Evolutionary conservation across 2,797 vertebrate species (phyloP).

Genomic region (Argya squamiceps): DNA sequence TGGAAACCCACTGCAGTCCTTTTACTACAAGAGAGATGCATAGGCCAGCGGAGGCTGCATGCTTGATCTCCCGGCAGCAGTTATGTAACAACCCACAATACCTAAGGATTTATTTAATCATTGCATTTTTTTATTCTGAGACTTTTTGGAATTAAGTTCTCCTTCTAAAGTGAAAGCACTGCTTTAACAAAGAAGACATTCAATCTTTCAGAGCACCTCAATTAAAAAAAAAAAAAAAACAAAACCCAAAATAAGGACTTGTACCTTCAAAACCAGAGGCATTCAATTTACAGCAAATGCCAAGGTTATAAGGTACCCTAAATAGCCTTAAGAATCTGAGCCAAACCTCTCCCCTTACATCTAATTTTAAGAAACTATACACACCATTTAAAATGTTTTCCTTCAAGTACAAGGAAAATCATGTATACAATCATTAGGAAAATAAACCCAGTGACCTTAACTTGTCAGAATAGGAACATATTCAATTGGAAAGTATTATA

Average conservation of each 20-base stretch:
- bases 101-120: background rate
- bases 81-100: background rate
- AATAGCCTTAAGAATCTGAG: background rate
- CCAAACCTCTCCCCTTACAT: background rate
- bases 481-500: background rate
- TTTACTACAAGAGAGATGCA: background rate
- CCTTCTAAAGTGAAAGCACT: background rate
- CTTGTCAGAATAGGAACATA: background rate
- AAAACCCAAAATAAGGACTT: background rate
- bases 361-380: background rate
- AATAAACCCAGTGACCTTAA: background rate
- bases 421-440: background rate
- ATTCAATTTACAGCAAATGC: background rate
- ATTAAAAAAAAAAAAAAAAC: background rate
- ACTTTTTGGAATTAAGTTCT: background rate
- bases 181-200: background rate
- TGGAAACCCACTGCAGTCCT: constrained; percentile 36
- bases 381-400: background rate
- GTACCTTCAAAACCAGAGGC: background rate
- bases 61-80: background rate
- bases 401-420: background rate
- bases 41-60: background rate
- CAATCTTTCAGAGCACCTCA: background rate
- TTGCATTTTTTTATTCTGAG: background rate
- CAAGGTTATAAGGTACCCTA: background rate